phyloP scores from a whole-genome alignment of 2,113 vertebrate genomes.

The Hyaena hyaena region DNA sequence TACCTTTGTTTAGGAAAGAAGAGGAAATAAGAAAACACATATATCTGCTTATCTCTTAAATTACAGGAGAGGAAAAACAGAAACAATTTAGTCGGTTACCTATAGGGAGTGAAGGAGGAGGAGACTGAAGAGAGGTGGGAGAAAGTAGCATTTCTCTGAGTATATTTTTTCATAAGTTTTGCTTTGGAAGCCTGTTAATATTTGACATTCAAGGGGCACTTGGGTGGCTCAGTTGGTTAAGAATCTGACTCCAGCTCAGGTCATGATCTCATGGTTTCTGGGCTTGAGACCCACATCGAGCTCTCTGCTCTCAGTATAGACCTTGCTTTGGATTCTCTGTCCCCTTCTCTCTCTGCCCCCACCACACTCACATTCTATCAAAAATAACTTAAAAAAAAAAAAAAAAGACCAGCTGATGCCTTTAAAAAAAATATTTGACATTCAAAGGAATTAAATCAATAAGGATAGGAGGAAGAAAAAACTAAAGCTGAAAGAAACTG shows the following conservation, averaged over 20 bases:
- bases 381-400: too few relatives aligned
- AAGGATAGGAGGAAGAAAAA: neutral
- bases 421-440: neutral
- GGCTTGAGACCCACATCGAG: too few relatives aligned
- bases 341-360: too few relatives aligned
- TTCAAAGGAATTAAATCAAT: neutral
- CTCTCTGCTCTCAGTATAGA: too few relatives aligned
- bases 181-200: neutral
- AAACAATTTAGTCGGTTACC: neutral
- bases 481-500: neutral
- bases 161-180: neutral
- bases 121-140: neutral
- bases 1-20: neutral
- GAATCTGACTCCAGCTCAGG: too few relatives aligned
- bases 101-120: neutral
- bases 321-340: too few relatives aligned
- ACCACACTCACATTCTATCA: too few relatives aligned
- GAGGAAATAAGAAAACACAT: neutral
- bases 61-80: neutral
- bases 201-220: neutral
- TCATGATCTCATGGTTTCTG: too few relatives aligned
- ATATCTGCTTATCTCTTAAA: neutral
- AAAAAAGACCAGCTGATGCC: too few relatives aligned
- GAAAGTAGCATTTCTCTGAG: neutral
- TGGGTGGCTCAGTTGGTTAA: too few relatives aligned